These are phyloP conservation scores for Craseonycteris thonglongyai DNA, from an alignment of 2,113 vertebrate species.

Conservation along the genomic window DNA sequence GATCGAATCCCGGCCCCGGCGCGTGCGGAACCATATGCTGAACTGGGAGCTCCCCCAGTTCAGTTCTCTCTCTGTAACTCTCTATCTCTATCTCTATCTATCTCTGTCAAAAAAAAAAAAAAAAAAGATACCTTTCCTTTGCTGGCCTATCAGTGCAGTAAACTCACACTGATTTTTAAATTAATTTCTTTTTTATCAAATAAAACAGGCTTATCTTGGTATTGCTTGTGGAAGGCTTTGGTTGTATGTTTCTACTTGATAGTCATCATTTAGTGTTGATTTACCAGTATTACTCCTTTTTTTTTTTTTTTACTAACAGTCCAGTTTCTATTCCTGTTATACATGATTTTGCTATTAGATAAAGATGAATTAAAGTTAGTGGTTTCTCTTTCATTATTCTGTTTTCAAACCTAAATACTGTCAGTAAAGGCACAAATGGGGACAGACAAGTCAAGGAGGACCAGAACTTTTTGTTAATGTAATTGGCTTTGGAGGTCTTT, in stretches of 20 bases:
- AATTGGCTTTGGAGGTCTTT: neutral
- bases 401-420: neutral
- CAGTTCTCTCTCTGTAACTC: too few relatives aligned
- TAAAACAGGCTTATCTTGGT: neutral
- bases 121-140: neutral
- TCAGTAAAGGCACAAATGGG: neutral
- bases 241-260: too few relatives aligned
- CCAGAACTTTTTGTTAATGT: neutral
- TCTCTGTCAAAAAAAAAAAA: too few relatives aligned
- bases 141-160: neutral
- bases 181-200: neutral
- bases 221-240: neutral
- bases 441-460: neutral
- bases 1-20: too few relatives aligned
- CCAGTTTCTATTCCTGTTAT: neutral
- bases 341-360: neutral
- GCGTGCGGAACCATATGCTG: too few relatives aligned
- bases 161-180: neutral
- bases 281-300: neutral
- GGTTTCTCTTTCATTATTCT: neutral
- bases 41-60: too few relatives aligned
- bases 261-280: neutral
- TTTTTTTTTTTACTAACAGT: neutral
- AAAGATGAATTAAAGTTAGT: neutral
- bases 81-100: too few relatives aligned